phyloP scores from a whole-genome alignment of 2,797 vertebrate genomes.

The Chrosomus eos region DNA sequence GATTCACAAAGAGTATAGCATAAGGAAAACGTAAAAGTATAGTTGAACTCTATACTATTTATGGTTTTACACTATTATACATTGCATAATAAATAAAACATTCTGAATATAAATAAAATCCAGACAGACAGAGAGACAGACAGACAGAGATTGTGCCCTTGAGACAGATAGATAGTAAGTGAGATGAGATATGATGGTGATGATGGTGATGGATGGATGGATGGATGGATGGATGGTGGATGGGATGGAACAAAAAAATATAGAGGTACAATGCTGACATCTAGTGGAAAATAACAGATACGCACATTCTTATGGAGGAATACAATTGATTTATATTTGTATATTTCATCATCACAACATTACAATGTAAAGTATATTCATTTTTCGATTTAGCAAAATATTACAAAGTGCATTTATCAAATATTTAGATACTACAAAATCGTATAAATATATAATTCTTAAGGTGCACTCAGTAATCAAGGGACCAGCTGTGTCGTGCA shows the following conservation, averaged over 20 bases:
- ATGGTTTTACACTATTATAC: neutral
- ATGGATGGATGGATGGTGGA: too few relatives aligned
- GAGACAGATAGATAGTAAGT: neutral
- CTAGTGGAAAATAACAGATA: neutral
- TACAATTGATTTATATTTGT: neutral
- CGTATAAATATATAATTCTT: too few relatives aligned
- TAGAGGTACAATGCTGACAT: neutral
- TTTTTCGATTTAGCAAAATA: neutral
- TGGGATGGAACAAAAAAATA: neutral
- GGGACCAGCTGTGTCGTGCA: neutral
- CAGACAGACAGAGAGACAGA: too few relatives aligned
- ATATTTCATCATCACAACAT: neutral
- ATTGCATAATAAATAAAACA: neutral
- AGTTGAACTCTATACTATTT: neutral
- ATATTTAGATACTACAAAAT: neutral
- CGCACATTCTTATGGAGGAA: neutral
- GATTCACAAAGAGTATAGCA: neutral
- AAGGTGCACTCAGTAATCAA: too few relatives aligned
- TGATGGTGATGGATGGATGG: neutral
- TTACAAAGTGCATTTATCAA: neutral
- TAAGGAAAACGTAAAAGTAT: neutral
- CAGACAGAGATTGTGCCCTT: too few relatives aligned
- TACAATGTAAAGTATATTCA: neutral
- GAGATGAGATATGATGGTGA: neutral
- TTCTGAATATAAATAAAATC: neutral